These are phyloP conservation scores for Acromyrmex heyeri DNA, from an alignment of 1,140 invertebrate genomes.

Conservation along the genomic window DNA sequence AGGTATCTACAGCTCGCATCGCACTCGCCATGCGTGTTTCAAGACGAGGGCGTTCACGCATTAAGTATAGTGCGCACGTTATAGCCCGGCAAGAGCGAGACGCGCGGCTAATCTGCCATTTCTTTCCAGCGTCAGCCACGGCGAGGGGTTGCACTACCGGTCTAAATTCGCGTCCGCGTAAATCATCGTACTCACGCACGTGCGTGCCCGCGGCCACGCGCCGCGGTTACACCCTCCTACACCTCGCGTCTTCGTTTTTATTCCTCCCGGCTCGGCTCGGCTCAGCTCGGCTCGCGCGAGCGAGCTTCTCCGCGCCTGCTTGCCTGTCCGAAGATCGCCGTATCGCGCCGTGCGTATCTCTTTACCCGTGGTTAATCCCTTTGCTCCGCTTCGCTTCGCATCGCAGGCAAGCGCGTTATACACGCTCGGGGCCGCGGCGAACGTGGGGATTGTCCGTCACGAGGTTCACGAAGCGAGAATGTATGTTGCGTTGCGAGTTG, in stretches of 20 bases:
- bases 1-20: conserved; percentile 15
- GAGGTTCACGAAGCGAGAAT: conserved; percentile 5
- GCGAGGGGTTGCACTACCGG: conserved; percentile 40
- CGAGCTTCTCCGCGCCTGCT: neutral
- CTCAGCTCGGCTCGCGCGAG: neutral
- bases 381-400: conserved; percentile 15
- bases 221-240: neutral
- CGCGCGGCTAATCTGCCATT: conserved; percentile 36
- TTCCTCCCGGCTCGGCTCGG: neutral
- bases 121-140: neutral
- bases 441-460: conserved; percentile 20
- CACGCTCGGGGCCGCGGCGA: conserved; percentile 10
- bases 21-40: neutral
- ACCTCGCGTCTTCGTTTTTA: neutral
- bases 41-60: neutral
- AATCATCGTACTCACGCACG: conserved; percentile 69
- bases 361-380: conserved; percentile 23
- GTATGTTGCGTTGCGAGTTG: neutral
- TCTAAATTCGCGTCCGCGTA: conserved; percentile 72
- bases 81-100: neutral
- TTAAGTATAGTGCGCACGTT: conserved; percentile 34
- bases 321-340: conserved; percentile 25
- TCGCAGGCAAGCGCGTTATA: conserved; percentile 12
- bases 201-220: conserved; percentile 61
- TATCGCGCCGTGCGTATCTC: conserved; percentile 19